Evolutionary conservation across 2,113 vertebrate genomes (phyloP), one percentile per base, ranked within the genome.

Genomic region (Albula goreensis): DNA sequence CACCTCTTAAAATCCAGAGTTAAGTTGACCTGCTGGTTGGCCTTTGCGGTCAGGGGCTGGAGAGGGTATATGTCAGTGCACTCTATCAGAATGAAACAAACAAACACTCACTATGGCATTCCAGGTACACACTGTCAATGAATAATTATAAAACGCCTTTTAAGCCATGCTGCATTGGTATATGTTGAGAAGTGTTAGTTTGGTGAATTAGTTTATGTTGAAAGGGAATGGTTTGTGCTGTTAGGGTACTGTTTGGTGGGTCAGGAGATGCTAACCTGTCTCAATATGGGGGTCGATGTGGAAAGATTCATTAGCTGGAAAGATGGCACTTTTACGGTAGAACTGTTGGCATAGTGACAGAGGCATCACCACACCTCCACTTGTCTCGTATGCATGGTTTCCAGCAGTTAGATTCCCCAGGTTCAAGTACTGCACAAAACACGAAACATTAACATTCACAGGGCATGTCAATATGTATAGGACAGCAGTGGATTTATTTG

Each of bases 1-100:
- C 86, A 98, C 98, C 97, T 97, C 92, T 96, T 95, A 88, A 99
- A 99, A 91, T 99, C 96, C 91, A 99, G 91, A 6, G 95, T 96
- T 87, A 98, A 91, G 92, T 97, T 98, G 86, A 95, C 84, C 84
- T 91, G 92, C 10, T 88, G 90, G 50, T 93, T 90, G 74, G 91
- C 89, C 74, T 89, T 80, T 48, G 89, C 92, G 82, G 87, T 85
- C 51, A 94, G 79, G 0, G 84, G 85, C 8, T 85, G 89, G 60
- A 84, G 50, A 0, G 97, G 97, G 51, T 96, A 93, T 70, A 99
- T 87, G 82, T 94, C 95, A 91, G 97, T 91, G 88, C 98, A 99
- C 74, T 98, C 98, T 99, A 93, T 70, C 81, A 86, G 83, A 78
- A 70, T 60, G 79, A 88, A 82, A 41, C 31, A 41, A 63, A 80